Conservation (phyloP, 2,888 invertebrate species). For the Agonum fuliginosum region DNA sequence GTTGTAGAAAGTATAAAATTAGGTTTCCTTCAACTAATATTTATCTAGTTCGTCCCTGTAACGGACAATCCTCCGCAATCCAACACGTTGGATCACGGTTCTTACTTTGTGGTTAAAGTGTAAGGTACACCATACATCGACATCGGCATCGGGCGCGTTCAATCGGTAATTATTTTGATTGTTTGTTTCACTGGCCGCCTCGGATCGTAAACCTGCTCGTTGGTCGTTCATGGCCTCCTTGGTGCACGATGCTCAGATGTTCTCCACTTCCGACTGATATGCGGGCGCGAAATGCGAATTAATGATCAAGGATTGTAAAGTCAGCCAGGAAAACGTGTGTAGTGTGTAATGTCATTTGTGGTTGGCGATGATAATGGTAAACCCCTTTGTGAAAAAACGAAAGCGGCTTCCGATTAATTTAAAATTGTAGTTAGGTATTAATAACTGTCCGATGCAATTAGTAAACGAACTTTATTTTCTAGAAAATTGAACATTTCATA, state of each 20-base stretch:
- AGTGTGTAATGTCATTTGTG: conserved; percentile 3
- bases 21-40: background rate
- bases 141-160: conserved; percentile 28
- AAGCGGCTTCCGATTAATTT: too few relatives aligned
- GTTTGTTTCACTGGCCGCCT: conserved; percentile 40
- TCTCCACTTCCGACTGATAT: conserved; percentile 33
- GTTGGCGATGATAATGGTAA: too few relatives aligned
- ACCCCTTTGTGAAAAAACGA: too few relatives aligned
- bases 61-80: background rate
- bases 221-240: background rate
- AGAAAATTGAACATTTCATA: too few relatives aligned
- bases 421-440: too few relatives aligned
- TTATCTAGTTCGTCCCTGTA: background rate
- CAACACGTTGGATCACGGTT: background rate
- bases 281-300: conserved; percentile 28
- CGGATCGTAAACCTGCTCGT: conserved; percentile 5
- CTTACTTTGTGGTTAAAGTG: conserved; percentile 46
- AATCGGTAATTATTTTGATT: conserved; percentile 51
- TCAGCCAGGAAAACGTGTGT: conserved; percentile 1
- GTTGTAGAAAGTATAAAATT: too few relatives aligned
- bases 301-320: background rate
- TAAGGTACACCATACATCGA: background rate
- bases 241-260: background rate
- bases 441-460: too few relatives aligned
- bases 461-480: too few relatives aligned